Conservation (phyloP, 2,797 vertebrate species). For the Melanotaenia nigrans region DNA sequence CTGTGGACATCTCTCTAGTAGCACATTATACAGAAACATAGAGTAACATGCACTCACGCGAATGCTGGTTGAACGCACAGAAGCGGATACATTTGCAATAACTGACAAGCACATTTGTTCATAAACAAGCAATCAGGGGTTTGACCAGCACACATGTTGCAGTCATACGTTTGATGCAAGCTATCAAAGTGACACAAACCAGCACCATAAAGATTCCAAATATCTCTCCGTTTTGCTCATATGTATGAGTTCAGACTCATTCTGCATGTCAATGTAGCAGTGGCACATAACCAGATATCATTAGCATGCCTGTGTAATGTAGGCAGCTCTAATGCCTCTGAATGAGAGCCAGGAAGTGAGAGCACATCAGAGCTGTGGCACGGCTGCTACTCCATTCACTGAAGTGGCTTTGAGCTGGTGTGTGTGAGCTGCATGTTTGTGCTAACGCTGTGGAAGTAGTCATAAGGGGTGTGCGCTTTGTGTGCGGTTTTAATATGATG, state of each 20-base stretch:
- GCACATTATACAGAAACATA: slow-evolving; percentile 6
- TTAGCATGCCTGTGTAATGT: slow-evolving; percentile 63
- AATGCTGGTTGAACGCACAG: slow-evolving; percentile 20
- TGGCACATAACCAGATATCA: slow-evolving; percentile 56
- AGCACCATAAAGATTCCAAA: not conserved
- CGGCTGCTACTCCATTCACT: slow-evolving; percentile 23
- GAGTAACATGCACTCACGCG: not conserved
- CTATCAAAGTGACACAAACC: slow-evolving; percentile 13
- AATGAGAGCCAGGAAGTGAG: slow-evolving; percentile 56
- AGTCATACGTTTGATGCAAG: slow-evolving; percentile 19
- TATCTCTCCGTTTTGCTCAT: slow-evolving; percentile 20
- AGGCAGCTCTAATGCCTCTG: slow-evolving; percentile 59
- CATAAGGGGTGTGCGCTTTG: slow-evolving; percentile 30
- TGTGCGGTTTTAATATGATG: slow-evolving; percentile 59
- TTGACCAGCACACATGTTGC: slow-evolving; percentile 21
- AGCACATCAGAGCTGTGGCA: slow-evolving; percentile 50
- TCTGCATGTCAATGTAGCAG: slow-evolving; percentile 46
- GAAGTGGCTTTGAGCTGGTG: slow-evolving; percentile 42
- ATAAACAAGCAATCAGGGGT: slow-evolving; percentile 25
- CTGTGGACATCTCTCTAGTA: slow-evolving; percentile 42
- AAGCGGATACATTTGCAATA: not conserved
- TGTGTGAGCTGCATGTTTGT: slow-evolving; percentile 19
- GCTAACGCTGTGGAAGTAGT: slow-evolving; percentile 42
- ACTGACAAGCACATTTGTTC: slow-evolving; percentile 16
- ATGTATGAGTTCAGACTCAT: slow-evolving; percentile 30